These are phyloP conservation scores for Mus caroli DNA, from an alignment of 2,797 vertebrate genomes.

Conservation along the genomic window DNA sequence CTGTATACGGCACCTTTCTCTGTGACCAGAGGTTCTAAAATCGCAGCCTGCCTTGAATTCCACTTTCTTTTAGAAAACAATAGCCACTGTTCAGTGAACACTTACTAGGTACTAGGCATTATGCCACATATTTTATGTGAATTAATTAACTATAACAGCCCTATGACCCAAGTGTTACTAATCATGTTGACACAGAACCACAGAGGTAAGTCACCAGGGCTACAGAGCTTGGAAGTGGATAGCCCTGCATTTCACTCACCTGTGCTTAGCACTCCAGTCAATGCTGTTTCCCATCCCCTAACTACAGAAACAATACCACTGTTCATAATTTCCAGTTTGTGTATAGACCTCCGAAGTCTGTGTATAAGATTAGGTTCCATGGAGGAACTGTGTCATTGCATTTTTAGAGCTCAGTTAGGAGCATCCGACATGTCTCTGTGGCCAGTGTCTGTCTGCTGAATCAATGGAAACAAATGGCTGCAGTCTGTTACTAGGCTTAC, in stretches of 20 bases:
- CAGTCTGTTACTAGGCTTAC: background rate
- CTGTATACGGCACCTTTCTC: background rate
- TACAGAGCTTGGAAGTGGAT: background rate
- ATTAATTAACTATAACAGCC: slow-evolving; percentile 29
- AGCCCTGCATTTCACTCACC: background rate
- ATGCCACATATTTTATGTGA: background rate
- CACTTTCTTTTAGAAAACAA: slow-evolving; percentile 44
- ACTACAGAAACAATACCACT: background rate
- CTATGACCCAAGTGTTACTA: background rate
- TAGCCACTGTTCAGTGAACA: background rate
- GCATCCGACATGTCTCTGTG: background rate
- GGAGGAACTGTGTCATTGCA: no score
- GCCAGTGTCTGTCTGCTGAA: slow-evolving; percentile 3
- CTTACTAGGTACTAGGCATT: background rate
- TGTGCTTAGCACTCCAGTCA: background rate
- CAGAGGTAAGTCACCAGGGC: background rate
- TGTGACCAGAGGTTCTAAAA: background rate
- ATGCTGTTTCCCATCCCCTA: background rate
- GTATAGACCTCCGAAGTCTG: background rate
- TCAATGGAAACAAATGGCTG: background rate
- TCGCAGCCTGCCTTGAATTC: slow-evolving; percentile 11
- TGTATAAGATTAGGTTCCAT: background rate
- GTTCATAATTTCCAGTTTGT: background rate
- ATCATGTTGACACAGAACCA: background rate
- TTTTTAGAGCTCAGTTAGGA: background rate